Percentiles rank a stretch among this genome's conserved stretches.
These are phyloP conservation scores for Setophaga kirtlandii DNA, from an alignment of 2,113 vertebrate genomes.

Conservation along the genomic window DNA sequence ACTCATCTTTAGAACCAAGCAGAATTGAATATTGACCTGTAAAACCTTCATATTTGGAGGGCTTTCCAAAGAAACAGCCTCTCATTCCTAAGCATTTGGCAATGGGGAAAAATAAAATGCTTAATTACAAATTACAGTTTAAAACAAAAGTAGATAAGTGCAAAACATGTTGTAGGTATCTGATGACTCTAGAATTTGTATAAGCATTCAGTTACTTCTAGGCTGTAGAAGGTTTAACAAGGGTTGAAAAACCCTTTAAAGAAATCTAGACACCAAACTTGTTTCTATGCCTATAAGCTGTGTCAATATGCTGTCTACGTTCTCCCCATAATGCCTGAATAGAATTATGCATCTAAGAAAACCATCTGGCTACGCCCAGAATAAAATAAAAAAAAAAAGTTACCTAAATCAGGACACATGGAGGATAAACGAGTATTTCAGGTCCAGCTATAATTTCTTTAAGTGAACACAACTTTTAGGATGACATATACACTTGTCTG, in stretches of 20 bases:
- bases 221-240: background rate
- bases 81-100: background rate
- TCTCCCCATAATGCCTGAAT: background rate
- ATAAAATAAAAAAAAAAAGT: too few species aligned
- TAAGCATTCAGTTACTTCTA: background rate
- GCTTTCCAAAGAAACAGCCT: background rate
- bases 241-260: background rate
- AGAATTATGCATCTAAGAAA: background rate
- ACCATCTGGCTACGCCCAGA: background rate
- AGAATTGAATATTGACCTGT: background rate
- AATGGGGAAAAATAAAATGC: background rate
- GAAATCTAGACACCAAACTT: background rate
- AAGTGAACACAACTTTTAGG: background rate
- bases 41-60: background rate
- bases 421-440: background rate
- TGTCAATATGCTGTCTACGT: background rate
- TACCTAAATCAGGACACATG: background rate
- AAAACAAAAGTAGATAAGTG: background rate
- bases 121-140: background rate
- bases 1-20: background rate
- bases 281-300: background rate
- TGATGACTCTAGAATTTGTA: background rate
- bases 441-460: background rate
- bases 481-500: background rate
- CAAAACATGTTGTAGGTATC: background rate